These are phyloP conservation scores for Achlya flavicornis DNA, from an alignment of 2,888 invertebrate species.

Conservation along the genomic window DNA sequence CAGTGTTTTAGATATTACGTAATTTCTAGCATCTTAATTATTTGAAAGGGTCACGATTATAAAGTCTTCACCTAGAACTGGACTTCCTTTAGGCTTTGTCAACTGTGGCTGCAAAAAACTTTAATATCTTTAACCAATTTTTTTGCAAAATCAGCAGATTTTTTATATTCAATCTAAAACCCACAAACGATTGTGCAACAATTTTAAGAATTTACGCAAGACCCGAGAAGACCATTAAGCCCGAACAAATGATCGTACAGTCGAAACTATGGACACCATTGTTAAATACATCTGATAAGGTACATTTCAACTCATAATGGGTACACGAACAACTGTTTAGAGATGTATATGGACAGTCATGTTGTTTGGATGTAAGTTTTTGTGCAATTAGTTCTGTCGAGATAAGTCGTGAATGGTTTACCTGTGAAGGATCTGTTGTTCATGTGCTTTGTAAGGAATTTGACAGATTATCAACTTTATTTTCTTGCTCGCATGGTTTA, in stretches of 20 bases:
- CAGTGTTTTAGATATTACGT: too few species aligned
- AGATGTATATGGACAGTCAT: conserved; percentile 17
- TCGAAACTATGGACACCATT: conserved; percentile 23
- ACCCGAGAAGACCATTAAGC: background rate
- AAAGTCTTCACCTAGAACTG: too few species aligned
- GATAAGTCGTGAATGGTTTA: background rate
- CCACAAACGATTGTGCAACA: background rate
- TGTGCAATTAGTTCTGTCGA: conserved; percentile 7
- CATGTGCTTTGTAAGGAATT: too few species aligned
- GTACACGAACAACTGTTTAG: conserved; percentile 34
- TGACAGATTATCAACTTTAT: too few species aligned
- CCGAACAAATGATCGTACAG: conserved; percentile 8
- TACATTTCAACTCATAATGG: conserved; percentile 24
- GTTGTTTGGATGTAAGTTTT: conserved; percentile 23
- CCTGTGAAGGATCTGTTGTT: too few species aligned
- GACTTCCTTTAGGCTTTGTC: too few species aligned
- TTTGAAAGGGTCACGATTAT: too few species aligned
- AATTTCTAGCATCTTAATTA: too few species aligned
- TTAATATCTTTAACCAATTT: too few species aligned
- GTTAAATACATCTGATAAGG: conserved; percentile 37
- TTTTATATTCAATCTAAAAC: background rate
- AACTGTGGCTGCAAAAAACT: too few species aligned
- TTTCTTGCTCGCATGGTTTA: too few species aligned
- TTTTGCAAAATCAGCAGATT: too few species aligned
- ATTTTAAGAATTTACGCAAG: background rate